Evolutionary conservation across 2,888 invertebrate genomes (phyloP).

Genomic region (Drosophila atripex): DNA sequence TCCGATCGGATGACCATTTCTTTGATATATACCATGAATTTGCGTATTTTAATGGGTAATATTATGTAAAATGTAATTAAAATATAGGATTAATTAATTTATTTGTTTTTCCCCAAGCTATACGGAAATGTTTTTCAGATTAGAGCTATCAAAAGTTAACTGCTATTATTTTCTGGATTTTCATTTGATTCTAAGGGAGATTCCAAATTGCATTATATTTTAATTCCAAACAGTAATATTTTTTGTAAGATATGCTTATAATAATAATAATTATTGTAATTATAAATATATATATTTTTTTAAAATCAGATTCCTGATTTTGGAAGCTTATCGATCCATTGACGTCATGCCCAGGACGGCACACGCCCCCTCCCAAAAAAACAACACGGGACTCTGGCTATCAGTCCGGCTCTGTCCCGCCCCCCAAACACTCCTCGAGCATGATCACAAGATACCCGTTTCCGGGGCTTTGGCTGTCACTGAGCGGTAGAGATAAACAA

Average conservation of each 20-base stretch:
- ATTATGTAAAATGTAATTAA: too few species aligned
- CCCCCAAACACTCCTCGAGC: background rate
- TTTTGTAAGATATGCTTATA: too few species aligned
- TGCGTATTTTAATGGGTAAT: background rate
- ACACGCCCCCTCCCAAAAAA: constrained; percentile 20
- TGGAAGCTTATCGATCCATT: constrained; percentile 21
- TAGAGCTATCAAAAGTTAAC: background rate
- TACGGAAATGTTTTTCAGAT: background rate
- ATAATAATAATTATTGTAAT: too few species aligned
- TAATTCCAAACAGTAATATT: too few species aligned
- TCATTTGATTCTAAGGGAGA: too few species aligned
- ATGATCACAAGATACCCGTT: constrained; percentile 40
- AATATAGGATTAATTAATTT: too few species aligned
- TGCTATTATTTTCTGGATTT: background rate
- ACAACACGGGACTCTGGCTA: constrained; percentile 8
- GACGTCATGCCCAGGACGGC: constrained; percentile 22
- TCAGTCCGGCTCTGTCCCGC: background rate
- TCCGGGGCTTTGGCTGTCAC: constrained; percentile 41
- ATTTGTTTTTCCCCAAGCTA: too few species aligned
- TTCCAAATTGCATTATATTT: too few species aligned
- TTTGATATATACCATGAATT: constrained; percentile 1
- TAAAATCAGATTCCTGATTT: background rate
- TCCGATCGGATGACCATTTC: constrained; percentile 14
- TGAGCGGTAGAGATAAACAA: constrained; percentile 21
- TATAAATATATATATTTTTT: background rate